phyloP scores from a whole-genome alignment of 2,888 invertebrate species.

The Agriopis marginaria region DNA sequence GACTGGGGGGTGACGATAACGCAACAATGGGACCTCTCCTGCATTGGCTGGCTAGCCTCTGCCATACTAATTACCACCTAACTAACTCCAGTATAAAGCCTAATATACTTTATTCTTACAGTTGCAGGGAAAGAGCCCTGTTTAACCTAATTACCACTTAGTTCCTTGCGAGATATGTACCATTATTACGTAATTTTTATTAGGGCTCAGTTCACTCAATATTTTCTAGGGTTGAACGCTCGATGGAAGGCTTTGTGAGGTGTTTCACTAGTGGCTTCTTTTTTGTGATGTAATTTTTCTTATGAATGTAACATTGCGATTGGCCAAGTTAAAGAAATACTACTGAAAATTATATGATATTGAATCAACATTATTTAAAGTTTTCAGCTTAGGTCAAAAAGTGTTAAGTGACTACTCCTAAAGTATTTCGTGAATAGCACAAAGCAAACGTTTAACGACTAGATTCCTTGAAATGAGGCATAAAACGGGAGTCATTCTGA shows the following conservation, averaged over 20 bases:
- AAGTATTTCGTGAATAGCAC: background rate
- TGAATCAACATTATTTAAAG: background rate
- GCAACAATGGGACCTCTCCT: conserved; percentile 79
- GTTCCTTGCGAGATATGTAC: conserved; percentile 60
- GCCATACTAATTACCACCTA: conserved; percentile 72
- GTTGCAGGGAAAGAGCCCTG: conserved; percentile 48
- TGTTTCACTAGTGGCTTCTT: background rate
- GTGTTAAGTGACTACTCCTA: background rate
- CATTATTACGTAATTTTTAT: conserved; percentile 63
- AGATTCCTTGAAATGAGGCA: conserved; percentile 29
- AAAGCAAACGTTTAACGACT: conserved; percentile 5
- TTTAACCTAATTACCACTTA: conserved; percentile 75
- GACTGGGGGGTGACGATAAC: conserved; percentile 78
- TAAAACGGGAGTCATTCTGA: conserved; percentile 43
- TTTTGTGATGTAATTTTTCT: background rate
- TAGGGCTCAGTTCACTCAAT: conserved; percentile 44
- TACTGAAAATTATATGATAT: too few relatives aligned
- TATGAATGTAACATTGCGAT: too few relatives aligned
- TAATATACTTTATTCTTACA: conserved; percentile 52
- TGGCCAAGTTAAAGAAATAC: too few relatives aligned
- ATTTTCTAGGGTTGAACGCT: conserved; percentile 41
- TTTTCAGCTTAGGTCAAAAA: background rate
- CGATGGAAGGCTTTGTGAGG: conserved; percentile 32
- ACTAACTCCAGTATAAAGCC: conserved; percentile 56
- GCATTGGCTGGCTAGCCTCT: conserved; percentile 65